phyloP scores from a whole-genome alignment of 2,888 invertebrate genomes.

The Julus scandinavius region DNA sequence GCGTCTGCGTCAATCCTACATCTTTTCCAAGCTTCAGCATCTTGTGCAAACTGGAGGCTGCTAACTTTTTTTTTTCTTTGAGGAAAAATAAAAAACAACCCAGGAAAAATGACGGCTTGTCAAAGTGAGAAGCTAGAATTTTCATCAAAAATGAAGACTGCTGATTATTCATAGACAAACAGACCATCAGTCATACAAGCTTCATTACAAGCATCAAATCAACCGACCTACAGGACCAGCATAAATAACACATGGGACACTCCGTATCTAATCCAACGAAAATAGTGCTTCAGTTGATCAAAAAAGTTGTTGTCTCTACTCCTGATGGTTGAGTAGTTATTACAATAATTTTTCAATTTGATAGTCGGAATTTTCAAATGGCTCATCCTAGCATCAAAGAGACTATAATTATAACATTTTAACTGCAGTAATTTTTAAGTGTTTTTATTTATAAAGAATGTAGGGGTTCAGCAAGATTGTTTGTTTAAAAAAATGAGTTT shows the following conservation, averaged over 20 bases:
- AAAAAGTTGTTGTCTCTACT: too few relatives aligned
- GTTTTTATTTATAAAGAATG: too few relatives aligned
- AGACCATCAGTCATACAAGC: conserved; percentile 42
- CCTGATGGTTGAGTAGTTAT: too few relatives aligned
- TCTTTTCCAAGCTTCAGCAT: background rate
- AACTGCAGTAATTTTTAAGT: too few relatives aligned
- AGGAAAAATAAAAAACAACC: background rate
- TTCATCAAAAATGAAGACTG: conserved; percentile 39
- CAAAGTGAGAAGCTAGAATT: conserved; percentile 1
- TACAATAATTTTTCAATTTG: too few relatives aligned
- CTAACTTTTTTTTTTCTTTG: background rate
- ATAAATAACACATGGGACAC: background rate
- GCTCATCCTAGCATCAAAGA: too few relatives aligned
- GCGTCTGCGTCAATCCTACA: background rate
- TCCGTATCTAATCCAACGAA: background rate
- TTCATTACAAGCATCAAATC: conserved; percentile 20
- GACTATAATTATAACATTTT: too few relatives aligned
- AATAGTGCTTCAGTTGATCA: background rate
- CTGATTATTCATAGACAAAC: conserved; percentile 42
- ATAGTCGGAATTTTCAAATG: too few relatives aligned
- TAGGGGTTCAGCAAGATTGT: too few relatives aligned
- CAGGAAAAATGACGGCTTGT: conserved; percentile 30
- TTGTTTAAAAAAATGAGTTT: too few relatives aligned
- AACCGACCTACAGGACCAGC: background rate
- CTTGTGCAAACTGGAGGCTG: background rate